Evolutionary conservation across 2,113 vertebrate genomes (phyloP).

Genomic region (Cyanocitta stelleri): DNA sequence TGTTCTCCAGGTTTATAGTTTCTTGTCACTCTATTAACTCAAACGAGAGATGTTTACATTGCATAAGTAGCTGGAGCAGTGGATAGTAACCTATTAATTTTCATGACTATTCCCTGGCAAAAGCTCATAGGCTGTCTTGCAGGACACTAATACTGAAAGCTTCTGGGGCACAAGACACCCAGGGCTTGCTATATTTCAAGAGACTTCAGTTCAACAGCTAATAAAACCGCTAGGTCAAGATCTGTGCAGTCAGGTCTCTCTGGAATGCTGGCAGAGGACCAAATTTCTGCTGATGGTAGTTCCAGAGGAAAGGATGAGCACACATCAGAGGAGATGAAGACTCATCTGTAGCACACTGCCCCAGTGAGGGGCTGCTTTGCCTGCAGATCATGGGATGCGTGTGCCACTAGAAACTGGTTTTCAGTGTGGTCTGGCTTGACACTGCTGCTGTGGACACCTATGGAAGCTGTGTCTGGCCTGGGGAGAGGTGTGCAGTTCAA

Average conservation of each 20-base stretch:
- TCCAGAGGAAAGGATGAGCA: not conserved
- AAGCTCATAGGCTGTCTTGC: not conserved
- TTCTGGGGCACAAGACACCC: constrained; percentile 13
- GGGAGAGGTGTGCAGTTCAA: not conserved
- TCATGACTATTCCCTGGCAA: constrained; percentile 22
- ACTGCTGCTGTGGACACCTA: not conserved
- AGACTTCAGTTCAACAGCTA: constrained; percentile 38
- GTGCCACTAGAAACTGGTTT: not conserved
- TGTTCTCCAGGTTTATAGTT: constrained; percentile 29
- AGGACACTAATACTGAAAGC: constrained; percentile 17
- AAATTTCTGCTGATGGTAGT: not conserved
- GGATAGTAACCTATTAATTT: constrained; percentile 49
- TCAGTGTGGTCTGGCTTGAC: not conserved
- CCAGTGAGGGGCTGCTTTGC: not conserved
- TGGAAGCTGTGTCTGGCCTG: not conserved
- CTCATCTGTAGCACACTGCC: not conserved
- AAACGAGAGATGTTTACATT: constrained; percentile 39
- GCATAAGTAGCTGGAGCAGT: constrained; percentile 46
- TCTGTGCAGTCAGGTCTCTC: not conserved
- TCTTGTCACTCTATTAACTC: constrained; percentile 48
- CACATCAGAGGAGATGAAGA: fast-evolving
- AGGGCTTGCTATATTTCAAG: constrained; percentile 10
- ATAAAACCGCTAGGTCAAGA: constrained; percentile 2
- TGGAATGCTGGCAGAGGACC: constrained; percentile 11
- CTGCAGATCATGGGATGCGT: not conserved